These are phyloP conservation scores for Macroramphosus scolopax DNA, from an alignment of 2,797 vertebrate species.

Conservation along the genomic window DNA sequence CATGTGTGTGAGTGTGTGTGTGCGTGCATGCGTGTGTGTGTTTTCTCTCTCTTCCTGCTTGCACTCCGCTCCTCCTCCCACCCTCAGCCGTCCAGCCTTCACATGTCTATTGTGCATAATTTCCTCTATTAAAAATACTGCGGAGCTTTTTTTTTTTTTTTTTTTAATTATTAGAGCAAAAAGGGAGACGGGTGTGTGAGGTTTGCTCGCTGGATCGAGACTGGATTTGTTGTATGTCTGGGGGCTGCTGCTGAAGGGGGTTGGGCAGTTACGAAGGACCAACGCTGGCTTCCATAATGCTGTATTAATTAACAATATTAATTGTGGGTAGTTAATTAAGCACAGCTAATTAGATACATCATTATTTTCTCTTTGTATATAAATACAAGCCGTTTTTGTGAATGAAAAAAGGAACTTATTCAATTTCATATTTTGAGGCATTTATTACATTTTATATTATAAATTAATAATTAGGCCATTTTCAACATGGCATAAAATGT, in stretches of 20 bases:
- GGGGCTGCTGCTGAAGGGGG: slow-evolving; percentile 22
- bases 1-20: slow-evolving; percentile 6
- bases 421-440: no score
- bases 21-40: slow-evolving; percentile 14
- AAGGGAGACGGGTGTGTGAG: neutral
- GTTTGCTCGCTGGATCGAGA: neutral
- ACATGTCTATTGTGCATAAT: slow-evolving; percentile 65
- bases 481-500: no score
- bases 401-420: no score
- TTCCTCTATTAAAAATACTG: slow-evolving; percentile 44
- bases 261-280: slow-evolving; percentile 38
- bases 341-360: slow-evolving; percentile 32
- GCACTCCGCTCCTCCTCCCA: slow-evolving; percentile 45
- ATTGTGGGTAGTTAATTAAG: slow-evolving; percentile 58
- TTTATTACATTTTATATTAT: no score
- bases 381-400: no score
- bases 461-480: neutral
- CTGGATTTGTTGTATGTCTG: slow-evolving; percentile 12
- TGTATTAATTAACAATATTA: slow-evolving; percentile 59
- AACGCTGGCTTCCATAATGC: slow-evolving; percentile 35
- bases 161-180: slow-evolving; percentile 54
- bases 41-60: slow-evolving; percentile 53
- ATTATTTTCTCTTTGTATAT: slow-evolving; percentile 23
- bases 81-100: slow-evolving; percentile 40
- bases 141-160: slow-evolving; percentile 34